Evolutionary conservation across 2,797 vertebrate genomes (phyloP), one percentile per base, ranked within the genome.

Genomic region (Dallia pectoralis): DNA sequence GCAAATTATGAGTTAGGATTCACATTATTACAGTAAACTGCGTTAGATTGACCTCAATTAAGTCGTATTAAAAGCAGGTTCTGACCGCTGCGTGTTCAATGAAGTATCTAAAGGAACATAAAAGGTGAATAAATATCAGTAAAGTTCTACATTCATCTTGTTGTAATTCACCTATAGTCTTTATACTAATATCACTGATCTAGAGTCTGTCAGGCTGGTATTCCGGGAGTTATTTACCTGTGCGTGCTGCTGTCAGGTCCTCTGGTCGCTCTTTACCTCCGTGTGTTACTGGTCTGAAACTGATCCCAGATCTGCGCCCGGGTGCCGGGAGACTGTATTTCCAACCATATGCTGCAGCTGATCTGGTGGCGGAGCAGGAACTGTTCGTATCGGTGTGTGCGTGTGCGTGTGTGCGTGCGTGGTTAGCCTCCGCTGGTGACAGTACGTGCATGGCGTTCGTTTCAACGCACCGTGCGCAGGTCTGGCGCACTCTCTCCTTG

Each of bases 161-260:
- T 12, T n/a, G n/a, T 63, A 18, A 32, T 63, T 30, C 25, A 4
- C 15, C 12, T 4, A n/a, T n/a, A 30, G 16, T 7, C 30, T 33
- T 30, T 7, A 64, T 64, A 29, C 3, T 16, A 63, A 63, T 27
- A 4, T 7, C 15, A 30, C 29, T 32, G 62, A 18, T 64, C 7
- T 29, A 7, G 14, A 18, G 29, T 9, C 30, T 32, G 18, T 64
- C 29, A 30, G 62, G 27, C 30, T 64, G 16, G 14, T 64, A 64
- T 64, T 64, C 30, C 30, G 48, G 51, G 19, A 4, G 29, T 19
- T 29, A 16, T 48, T 49, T 69, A 69, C 67, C 67, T 69, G 67
- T 69, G 47, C 47, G 67, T 48, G 48, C 47, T 29, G 44, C 19
- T 40, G 33, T 49, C 44, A 29, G 14, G 47, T 25, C 30, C 12